phyloP scores from a whole-genome alignment of 2,113 vertebrate species.

The Gymnocephalus cernua region DNA sequence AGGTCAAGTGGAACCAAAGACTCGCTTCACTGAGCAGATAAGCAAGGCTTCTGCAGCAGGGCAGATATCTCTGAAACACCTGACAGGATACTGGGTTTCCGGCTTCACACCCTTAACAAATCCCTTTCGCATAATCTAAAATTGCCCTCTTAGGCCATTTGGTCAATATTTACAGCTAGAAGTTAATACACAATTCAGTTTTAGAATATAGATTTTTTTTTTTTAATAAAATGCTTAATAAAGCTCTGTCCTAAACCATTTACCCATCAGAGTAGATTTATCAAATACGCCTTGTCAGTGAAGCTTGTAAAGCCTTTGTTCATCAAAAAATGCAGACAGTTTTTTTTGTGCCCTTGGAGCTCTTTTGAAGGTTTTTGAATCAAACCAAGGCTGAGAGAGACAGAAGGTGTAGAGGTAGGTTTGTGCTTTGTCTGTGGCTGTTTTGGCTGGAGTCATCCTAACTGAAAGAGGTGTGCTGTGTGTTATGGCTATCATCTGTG shows the following conservation, averaged over 20 bases:
- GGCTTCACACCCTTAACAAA: neutral
- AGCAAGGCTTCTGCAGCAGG: slow-evolving; percentile 43
- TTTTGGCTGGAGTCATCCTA: slow-evolving; percentile 63
- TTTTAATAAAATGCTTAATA: neutral
- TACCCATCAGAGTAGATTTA: neutral
- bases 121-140: neutral
- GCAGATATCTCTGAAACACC: slow-evolving; percentile 53
- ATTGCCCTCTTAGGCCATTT: neutral
- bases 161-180: neutral
- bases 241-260: neutral
- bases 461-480: slow-evolving; percentile 14
- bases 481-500: slow-evolving; percentile 69
- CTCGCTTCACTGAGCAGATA: slow-evolving; percentile 59
- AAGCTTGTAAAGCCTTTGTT: neutral
- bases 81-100: slow-evolving; percentile 60
- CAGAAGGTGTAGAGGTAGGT: slow-evolving; percentile 20
- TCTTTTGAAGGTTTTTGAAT: slow-evolving; percentile 3
- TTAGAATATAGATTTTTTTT: no score
- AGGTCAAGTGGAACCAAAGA: slow-evolving; percentile 64
- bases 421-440: slow-evolving; percentile 56
- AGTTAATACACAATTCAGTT: neutral
- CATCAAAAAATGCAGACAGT: neutral
- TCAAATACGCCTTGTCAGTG: neutral
- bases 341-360: slow-evolving; percentile 10
- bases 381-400: slow-evolving; percentile 34